Conservation (phyloP, 1,140 invertebrate species). For the Trichoplusia ni region DNA sequence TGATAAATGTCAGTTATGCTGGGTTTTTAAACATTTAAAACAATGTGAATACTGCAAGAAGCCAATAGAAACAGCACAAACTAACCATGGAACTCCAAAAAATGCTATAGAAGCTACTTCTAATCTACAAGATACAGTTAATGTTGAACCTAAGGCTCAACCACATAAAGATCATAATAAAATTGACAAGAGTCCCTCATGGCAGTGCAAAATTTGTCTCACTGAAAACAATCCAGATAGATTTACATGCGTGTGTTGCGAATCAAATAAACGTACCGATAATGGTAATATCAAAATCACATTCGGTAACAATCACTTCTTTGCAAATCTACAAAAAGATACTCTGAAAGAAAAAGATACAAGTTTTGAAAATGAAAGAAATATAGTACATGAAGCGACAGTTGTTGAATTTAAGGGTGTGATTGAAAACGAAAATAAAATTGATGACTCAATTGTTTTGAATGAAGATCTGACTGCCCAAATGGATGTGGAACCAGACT, state of each 20-base stretch:
- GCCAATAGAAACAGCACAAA: conserved; percentile 5
- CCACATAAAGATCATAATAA: too few species aligned
- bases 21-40: conserved; percentile 47
- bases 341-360: background rate
- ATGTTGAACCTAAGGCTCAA: too few species aligned
- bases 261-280: conserved; percentile 9
- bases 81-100: conserved; percentile 1
- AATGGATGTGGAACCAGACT: conserved; percentile 25
- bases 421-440: background rate
- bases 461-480: too few species aligned
- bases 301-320: background rate
- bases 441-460: background rate
- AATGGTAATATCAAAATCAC: conserved; percentile 11
- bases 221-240: conserved; percentile 45
- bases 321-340: background rate
- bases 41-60: conserved; percentile 55
- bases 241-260: conserved; percentile 44
- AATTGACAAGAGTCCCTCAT: conserved; percentile 15
- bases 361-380: background rate
- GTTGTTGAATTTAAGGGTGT: too few species aligned
- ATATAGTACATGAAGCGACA: too few species aligned
- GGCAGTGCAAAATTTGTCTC: conserved; percentile 58
- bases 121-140: conserved; percentile 2
- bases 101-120: background rate
- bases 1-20: conserved; percentile 50